Percentiles rank a stretch among this genome's conserved stretches.
Conservation (phyloP, 2,888 invertebrate genomes). For the Platerodrilus igneus region DNA sequence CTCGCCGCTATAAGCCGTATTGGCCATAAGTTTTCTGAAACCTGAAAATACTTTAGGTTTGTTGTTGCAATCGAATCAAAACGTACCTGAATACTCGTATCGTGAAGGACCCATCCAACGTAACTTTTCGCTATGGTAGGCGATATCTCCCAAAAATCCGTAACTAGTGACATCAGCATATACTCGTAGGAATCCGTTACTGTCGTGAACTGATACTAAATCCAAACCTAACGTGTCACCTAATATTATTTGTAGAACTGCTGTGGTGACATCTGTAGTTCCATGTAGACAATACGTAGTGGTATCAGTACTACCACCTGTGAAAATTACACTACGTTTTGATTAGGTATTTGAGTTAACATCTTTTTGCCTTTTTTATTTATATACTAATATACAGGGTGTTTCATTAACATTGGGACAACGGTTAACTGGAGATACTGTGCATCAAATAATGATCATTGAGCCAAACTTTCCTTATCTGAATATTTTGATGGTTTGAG, state of each 20-base stretch:
- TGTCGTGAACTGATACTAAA: conserved; percentile 67
- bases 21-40: conserved; percentile 59
- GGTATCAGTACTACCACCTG: conserved; percentile 71
- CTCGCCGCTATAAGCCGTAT: conserved; percentile 62
- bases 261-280: conserved; percentile 71
- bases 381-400: too few relatives aligned
- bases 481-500: too few relatives aligned
- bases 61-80: background rate
- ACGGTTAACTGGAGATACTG: too few relatives aligned
- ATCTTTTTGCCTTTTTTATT: too few relatives aligned
- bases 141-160: conserved; percentile 80
- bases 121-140: conserved; percentile 72
- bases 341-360: too few relatives aligned
- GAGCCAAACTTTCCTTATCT: too few relatives aligned
- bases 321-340: too few relatives aligned
- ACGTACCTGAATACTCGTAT: conserved; percentile 69
- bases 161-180: conserved; percentile 79
- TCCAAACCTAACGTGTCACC: conserved; percentile 71
- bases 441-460: too few relatives aligned
- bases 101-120: conserved; percentile 83
- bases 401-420: too few relatives aligned
- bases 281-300: conserved; percentile 76
- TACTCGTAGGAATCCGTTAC: conserved; percentile 56
- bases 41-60: conserved; percentile 41
- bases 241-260: conserved; percentile 74